Evolutionary conservation across 2,888 invertebrate genomes (phyloP).

Genomic region (Leptinotarsa tumamoca): DNA sequence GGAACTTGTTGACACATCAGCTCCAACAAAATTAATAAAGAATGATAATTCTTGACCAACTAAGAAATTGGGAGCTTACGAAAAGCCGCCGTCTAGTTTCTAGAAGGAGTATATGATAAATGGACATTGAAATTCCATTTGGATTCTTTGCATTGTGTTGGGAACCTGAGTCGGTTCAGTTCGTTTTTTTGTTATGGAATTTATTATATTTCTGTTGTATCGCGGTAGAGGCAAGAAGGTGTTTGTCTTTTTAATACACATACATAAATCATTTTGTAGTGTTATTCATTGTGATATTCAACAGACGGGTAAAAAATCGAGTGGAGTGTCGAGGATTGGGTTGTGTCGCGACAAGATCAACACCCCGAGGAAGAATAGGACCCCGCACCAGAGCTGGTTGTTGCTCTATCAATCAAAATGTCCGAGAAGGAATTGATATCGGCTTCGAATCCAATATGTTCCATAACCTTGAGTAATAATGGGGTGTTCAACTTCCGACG

Average conservation of each 20-base stretch:
- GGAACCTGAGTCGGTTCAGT: conserved; percentile 53
- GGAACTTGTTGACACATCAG: conserved; percentile 24
- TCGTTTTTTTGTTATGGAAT: conserved; percentile 42
- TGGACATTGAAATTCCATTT: conserved; percentile 64
- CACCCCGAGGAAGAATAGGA: not conserved
- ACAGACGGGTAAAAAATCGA: conserved; percentile 21
- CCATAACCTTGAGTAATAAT: no score
- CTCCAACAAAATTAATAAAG: conserved; percentile 24
- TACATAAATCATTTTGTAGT: conserved; percentile 37
- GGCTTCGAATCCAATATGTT: no score
- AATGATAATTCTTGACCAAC: conserved; percentile 20
- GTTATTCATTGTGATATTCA: conserved; percentile 33
- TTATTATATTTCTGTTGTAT: conserved; percentile 42
- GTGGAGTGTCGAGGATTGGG: not conserved
- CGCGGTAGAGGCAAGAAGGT: conserved; percentile 38
- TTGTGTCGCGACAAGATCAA: conserved; percentile 8
- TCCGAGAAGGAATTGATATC: no score
- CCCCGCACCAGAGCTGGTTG: not conserved
- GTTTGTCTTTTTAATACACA: conserved; percentile 40
- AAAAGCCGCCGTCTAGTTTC: conserved; percentile 50
- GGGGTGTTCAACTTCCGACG: no score
- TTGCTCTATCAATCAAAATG: no score
- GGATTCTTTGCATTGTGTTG: conserved; percentile 64
- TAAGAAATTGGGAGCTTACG: conserved; percentile 25
- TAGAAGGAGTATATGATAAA: conserved; percentile 61